Evolutionary conservation across 2,888 invertebrate species (phyloP).

Genomic region (Pasiphila rectangulata): DNA sequence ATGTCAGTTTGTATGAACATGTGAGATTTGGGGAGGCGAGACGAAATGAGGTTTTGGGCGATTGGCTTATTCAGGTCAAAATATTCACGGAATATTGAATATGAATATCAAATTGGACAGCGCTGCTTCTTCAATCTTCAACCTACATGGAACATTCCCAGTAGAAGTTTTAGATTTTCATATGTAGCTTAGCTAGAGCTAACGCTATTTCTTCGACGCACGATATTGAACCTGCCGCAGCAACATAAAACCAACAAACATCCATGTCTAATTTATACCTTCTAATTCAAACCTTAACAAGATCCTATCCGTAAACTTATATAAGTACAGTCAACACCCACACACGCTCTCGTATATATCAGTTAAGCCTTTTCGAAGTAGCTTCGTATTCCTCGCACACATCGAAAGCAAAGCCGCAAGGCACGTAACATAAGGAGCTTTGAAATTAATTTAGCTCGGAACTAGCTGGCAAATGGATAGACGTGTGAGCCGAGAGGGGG

Average conservation of each 20-base stretch:
- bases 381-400: conserved; percentile 63
- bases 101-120: background rate
- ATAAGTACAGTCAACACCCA: conserved; percentile 48
- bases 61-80: conserved; percentile 33
- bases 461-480: conserved; percentile 82
- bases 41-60: conserved; percentile 22
- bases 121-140: too few species aligned
- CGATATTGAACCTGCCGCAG: conserved; percentile 11
- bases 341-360: conserved; percentile 50
- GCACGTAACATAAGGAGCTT: conserved; percentile 82
- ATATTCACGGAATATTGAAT: conserved; percentile 21
- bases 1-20: conserved; percentile 58
- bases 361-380: conserved; percentile 76
- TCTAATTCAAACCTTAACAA: conserved; percentile 75
- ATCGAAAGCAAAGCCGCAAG: conserved; percentile 74
- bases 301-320: conserved; percentile 67
- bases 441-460: conserved; percentile 82
- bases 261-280: conserved; percentile 69
- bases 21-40: conserved; percentile 43
- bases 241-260: conserved; percentile 37
- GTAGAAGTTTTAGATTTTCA: conserved; percentile 2
- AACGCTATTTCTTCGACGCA: background rate
- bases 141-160: too few species aligned
- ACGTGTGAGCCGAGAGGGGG: conserved; percentile 73
- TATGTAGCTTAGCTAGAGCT: background rate